These are phyloP conservation scores for Trochalopteron elliotii DNA, from an alignment of 2,113 vertebrate species.

Conservation along the genomic window DNA sequence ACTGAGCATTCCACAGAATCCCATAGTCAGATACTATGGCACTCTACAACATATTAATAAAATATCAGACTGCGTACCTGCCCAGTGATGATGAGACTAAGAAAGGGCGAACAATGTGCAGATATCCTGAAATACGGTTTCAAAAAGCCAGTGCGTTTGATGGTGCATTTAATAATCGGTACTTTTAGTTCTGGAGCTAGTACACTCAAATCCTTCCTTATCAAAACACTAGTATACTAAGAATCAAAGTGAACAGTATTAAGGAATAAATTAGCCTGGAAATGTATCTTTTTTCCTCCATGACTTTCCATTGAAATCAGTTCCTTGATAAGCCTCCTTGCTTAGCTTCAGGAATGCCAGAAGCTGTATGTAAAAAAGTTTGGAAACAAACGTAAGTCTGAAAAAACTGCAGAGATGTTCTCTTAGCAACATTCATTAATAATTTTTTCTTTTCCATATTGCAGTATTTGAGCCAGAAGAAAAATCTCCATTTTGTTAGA, in stretches of 20 bases:
- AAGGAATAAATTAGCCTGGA: neutral
- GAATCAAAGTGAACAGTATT: neutral
- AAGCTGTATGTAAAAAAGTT: neutral
- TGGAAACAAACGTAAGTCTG: neutral
- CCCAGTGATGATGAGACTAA: neutral
- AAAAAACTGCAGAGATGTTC: neutral
- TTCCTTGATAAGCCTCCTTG: neutral
- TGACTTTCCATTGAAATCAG: neutral
- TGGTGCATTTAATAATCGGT: neutral
- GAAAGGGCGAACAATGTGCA: neutral
- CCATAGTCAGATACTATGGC: neutral
- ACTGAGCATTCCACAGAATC: neutral
- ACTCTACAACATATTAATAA: neutral
- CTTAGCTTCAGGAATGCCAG: neutral
- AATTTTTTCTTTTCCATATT: neutral
- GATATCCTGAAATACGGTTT: neutral
- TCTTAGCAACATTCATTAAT: neutral
- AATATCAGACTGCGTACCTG: neutral
- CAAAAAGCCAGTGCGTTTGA: neutral
- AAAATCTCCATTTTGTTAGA: neutral
- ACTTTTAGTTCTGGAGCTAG: neutral
- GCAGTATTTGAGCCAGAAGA: neutral
- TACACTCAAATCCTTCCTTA: neutral
- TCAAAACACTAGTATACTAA: neutral
- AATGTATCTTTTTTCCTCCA: neutral